These are phyloP conservation scores for Pseudorasbora parva DNA, from an alignment of 2,113 vertebrate species.

Conservation along the genomic window DNA sequence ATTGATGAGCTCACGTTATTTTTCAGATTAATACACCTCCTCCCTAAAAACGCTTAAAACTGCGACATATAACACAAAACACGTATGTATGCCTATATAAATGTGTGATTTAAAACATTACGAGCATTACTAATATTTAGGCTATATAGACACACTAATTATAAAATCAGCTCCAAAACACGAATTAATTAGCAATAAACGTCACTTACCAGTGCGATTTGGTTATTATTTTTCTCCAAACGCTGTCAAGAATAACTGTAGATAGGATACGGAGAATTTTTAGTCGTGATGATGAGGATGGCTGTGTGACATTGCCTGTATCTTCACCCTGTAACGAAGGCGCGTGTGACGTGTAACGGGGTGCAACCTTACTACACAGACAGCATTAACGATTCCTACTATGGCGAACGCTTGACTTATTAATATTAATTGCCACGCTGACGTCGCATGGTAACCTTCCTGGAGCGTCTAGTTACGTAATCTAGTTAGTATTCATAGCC, in stretches of 20 bases:
- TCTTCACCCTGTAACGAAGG: slow-evolving; percentile 53
- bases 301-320: slow-evolving; percentile 36
- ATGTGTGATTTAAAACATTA: not conserved
- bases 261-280: not conserved
- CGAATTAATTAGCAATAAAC: not conserved
- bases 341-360: slow-evolving; percentile 36
- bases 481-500: not conserved
- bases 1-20: not conserved
- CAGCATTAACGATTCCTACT: slow-evolving; percentile 8
- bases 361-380: slow-evolving; percentile 52
- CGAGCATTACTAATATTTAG: not conserved
- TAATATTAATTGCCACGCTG: slow-evolving; percentile 11
- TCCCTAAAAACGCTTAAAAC: not conserved
- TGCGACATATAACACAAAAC: not conserved
- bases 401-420: not conserved
- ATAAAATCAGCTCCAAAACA: not conserved
- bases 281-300: slow-evolving; percentile 18
- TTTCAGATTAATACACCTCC: not conserved
- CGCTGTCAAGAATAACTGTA: slow-evolving; percentile 7
- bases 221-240: not conserved
- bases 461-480: slow-evolving; percentile 36
- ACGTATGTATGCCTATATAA: not conserved
- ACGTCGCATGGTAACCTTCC: slow-evolving; percentile 26
- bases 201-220: slow-evolving; percentile 21
- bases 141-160: not conserved